Base-by-base conservation (phyloP, 2,888 invertebrate species). In the Prionchulus punctatus region DNA sequence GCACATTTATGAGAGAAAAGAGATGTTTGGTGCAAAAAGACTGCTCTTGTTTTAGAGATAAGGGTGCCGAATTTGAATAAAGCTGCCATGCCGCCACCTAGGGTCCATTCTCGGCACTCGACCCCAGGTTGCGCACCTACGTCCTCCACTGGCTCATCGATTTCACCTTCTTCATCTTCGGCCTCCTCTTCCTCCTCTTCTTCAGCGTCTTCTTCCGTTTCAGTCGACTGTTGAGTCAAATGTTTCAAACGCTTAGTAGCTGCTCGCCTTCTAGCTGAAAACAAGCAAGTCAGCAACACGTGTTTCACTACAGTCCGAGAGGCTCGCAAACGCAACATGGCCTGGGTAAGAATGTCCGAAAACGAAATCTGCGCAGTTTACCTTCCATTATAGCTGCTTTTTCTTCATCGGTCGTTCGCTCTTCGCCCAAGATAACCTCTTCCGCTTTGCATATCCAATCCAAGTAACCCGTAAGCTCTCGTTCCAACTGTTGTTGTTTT, bases 361-460 rank as follows among this genome's bases (percentile, higher is more conserved):
- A n/a, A 25, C 26, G 43, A 63, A n/a, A n/a, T n/a, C n/a, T n/a
- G n/a, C n/a, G n/a, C n/a, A n/a, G n/a, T n/a, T 68, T 75, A 89
- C 89, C 88, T 83, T 98, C 96, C 79, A 98, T 91, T 76, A 99
- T 99, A 75, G 94, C 92, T 82, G 89, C 83, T 77, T 91, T 94
- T 76, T 98, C 96, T 77, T 96, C 96, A 73, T 98, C 96, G 64
- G 96, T 98, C 65, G 98, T 99, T 77, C 94, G 81, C 77, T 98
- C 96, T 80, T 98, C 98, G 64, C 91, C 91, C 74, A 99, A 81
- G 75, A 99, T 98, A 60, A 96, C 96, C 80, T 98, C 98, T 84
- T 98, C 96, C 78, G 98, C 98, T 84, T 91, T 94, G 80, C 94
- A 91, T 74, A 99, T 98, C 98, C 98, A 98, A 79, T 98, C 96